These are phyloP conservation scores for Apodemia duryi DNA, from an alignment of 2,888 invertebrate species.

Conservation along the genomic window DNA sequence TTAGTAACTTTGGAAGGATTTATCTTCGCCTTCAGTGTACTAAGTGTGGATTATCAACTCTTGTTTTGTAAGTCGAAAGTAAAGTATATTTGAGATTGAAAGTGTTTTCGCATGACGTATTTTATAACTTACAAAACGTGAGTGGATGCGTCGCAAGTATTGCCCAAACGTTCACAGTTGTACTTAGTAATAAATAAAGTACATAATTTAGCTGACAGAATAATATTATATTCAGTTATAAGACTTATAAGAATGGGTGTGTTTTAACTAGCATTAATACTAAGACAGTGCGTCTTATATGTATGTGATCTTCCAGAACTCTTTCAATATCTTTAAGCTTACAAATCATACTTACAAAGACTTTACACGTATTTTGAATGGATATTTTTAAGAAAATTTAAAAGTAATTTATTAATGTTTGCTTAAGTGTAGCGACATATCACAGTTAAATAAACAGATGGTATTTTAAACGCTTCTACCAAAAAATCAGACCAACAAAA, in stretches of 20 bases:
- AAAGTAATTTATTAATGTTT: slow-evolving; percentile 4
- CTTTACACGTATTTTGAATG: slow-evolving; percentile 11
- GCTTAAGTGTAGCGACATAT: slow-evolving; percentile 2
- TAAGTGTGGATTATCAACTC: slow-evolving; percentile 7
- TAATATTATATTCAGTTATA: slow-evolving; percentile 12
- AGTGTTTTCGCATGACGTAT: slow-evolving; percentile 1
- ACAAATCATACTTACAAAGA: slow-evolving; percentile 5
- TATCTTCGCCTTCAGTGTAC: slow-evolving; percentile 9
- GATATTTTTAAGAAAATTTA: slow-evolving; percentile 6
- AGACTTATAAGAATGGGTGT: slow-evolving; percentile 11
- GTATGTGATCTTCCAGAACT: slow-evolving; percentile 4
- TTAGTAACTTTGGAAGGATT: slow-evolving; percentile 14
- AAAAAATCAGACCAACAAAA: background rate
- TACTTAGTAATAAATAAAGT: slow-evolving; percentile 57
- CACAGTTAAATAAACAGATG: background rate
- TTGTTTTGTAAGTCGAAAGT: slow-evolving; percentile 14
- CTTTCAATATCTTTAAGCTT: slow-evolving; percentile 6
- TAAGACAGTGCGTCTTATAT: slow-evolving; percentile 3
- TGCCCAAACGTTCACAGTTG: slow-evolving; percentile 24
- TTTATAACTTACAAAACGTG: slow-evolving; percentile 9
- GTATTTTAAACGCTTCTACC: background rate
- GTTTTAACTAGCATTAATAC: slow-evolving; percentile 8
- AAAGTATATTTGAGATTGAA: slow-evolving; percentile 2
- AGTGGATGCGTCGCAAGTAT: slow-evolving; percentile 4
- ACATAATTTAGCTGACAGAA: slow-evolving; percentile 45